phyloP scores from a whole-genome alignment of 2,888 invertebrate genomes.

The Coelinius sp. region DNA sequence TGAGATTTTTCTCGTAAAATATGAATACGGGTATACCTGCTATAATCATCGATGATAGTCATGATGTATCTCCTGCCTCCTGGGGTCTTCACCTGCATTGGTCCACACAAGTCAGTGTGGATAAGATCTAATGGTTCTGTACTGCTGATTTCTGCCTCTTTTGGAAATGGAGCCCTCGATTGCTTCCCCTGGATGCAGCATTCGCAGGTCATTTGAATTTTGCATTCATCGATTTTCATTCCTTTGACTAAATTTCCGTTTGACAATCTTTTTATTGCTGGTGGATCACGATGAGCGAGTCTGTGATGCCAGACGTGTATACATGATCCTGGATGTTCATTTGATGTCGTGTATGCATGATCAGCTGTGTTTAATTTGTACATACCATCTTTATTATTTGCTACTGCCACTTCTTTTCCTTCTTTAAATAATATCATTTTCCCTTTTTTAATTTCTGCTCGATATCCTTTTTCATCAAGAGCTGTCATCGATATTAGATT shows the following conservation, averaged over 20 bases:
- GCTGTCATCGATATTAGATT: not conserved
- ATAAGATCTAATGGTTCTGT: not conserved
- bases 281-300: not conserved
- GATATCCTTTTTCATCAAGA: not conserved
- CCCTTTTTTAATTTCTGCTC: not conserved
- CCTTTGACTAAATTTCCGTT: not conserved
- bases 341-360: not conserved
- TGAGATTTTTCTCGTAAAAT: conserved; percentile 5
- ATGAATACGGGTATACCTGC: not conserved
- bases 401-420: not conserved
- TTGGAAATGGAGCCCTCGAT: not conserved
- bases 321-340: not conserved
- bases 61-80: not conserved
- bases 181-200: not conserved
- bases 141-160: not conserved
- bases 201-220: not conserved
- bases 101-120: no score
- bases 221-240: not conserved
- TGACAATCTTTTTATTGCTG: not conserved
- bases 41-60: conserved; percentile 22
- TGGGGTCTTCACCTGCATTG: no score
- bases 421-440: not conserved
- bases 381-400: not conserved
- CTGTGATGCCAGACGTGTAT: not conserved
- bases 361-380: not conserved